Evolutionary conservation across 2,113 vertebrate species (phyloP).

Genomic region (Apteryx owenii): DNA sequence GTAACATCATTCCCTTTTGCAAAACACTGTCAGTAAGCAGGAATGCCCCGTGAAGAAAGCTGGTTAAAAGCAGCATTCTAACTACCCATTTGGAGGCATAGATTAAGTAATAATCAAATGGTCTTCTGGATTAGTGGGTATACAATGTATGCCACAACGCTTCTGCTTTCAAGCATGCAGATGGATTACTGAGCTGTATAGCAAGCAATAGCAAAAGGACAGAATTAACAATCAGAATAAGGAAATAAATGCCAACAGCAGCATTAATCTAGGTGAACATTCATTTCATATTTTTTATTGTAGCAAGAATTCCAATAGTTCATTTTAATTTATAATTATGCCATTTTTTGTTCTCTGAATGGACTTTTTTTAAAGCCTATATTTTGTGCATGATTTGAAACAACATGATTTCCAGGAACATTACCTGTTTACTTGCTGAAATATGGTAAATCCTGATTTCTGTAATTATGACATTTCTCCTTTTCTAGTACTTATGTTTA

Average conservation of each 20-base stretch:
- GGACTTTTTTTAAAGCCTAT: neutral
- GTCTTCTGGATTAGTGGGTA: neutral
- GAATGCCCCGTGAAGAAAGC: neutral
- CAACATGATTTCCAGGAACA: neutral
- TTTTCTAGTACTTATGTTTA: neutral
- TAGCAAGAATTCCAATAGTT: neutral
- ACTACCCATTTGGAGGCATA: neutral
- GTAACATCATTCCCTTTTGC: neutral
- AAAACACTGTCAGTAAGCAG: neutral
- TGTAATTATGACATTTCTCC: neutral
- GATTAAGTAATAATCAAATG: slow-evolving; percentile 9
- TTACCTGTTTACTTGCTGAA: neutral
- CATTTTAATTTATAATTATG: neutral
- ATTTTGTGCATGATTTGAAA: neutral
- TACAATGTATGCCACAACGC: neutral
- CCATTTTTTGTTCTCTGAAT: neutral
- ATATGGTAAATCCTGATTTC: neutral
- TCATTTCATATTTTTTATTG: neutral
- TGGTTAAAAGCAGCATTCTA: neutral
- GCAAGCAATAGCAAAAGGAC: neutral
- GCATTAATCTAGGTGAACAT: neutral
- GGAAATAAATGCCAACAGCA: neutral
- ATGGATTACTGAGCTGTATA: neutral
- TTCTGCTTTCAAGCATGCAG: neutral
- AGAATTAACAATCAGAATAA: neutral